Conservation (phyloP, 2,113 vertebrate species). For the Rousettus leschenaultii region DNA sequence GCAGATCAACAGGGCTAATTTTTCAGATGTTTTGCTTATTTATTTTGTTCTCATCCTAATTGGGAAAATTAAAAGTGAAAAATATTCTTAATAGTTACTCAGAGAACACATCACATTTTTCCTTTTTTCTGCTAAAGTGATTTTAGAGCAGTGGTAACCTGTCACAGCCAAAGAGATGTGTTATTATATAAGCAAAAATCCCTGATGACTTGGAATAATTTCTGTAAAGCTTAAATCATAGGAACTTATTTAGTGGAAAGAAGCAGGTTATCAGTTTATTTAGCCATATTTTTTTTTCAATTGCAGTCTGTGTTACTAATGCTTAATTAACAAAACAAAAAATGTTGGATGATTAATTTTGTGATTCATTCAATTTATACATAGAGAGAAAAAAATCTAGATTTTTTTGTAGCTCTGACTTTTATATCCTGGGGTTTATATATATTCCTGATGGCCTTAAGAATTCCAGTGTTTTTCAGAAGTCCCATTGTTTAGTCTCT, state of each 20-base stretch:
- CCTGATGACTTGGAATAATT: conserved; percentile 41
- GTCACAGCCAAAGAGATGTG: background rate
- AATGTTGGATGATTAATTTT: background rate
- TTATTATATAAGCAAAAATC: background rate
- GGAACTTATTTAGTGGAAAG: background rate
- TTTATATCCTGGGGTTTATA: background rate
- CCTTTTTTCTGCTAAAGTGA: conserved; percentile 29
- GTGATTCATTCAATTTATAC: background rate
- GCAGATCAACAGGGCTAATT: background rate
- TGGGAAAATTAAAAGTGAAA: conserved; percentile 27
- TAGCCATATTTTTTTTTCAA: background rate
- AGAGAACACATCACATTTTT: conserved; percentile 18
- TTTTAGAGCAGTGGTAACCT: background rate
- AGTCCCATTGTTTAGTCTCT: conserved; percentile 11
- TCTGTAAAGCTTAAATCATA: conserved; percentile 27
- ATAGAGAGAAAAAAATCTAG: background rate
- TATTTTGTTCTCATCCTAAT: background rate
- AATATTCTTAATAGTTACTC: conserved; percentile 23
- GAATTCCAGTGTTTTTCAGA: conserved; percentile 19
- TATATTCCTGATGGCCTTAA: conserved; percentile 17
- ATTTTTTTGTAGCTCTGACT: conserved; percentile 15
- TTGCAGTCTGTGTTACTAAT: background rate
- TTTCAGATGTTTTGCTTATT: background rate
- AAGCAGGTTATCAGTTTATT: background rate
- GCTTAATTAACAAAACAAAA: conserved; percentile 8